Conservation (phyloP, 2,888 invertebrate species). For the Polyommatus iphigenia region DNA sequence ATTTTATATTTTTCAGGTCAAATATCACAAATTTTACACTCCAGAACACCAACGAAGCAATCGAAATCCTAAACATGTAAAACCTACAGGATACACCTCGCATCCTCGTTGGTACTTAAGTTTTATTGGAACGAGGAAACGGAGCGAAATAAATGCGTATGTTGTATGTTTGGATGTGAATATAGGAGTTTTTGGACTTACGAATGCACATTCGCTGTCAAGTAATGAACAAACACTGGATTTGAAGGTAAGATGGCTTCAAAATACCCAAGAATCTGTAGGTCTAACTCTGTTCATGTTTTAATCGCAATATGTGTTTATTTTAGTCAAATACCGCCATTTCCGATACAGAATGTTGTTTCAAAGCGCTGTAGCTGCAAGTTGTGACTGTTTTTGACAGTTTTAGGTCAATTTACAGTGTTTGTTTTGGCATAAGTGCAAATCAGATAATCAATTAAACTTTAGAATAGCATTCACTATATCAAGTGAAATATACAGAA, state of each 20-base stretch:
- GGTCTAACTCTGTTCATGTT: not conserved
- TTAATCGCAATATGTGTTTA: not conserved
- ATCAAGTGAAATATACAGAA: not conserved
- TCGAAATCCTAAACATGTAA: slow-evolving; percentile 13
- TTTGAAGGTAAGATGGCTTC: slow-evolving; percentile 14
- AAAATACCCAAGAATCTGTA: not conserved
- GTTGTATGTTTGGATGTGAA: slow-evolving; percentile 9
- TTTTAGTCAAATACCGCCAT: slow-evolving; percentile 9
- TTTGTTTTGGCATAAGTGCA: not conserved
- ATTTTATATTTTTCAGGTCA: slow-evolving; percentile 25
- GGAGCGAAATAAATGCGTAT: slow-evolving; percentile 20
- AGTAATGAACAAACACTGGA: not conserved
- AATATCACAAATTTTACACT: not conserved
- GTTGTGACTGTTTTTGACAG: not conserved
- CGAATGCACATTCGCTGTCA: slow-evolving; percentile 25
- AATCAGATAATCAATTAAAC: not conserved
- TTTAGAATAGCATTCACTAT: not conserved
- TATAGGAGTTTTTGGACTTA: not conserved
- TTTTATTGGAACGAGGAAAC: not conserved
- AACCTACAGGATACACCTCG: not conserved
- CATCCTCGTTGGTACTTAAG: not conserved
- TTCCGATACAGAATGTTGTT: not conserved
- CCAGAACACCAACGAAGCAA: not conserved
- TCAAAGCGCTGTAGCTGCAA: not conserved
- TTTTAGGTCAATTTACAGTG: not conserved